phyloP scores from a whole-genome alignment of 2,113 vertebrate genomes.

The Promerops cafer region DNA sequence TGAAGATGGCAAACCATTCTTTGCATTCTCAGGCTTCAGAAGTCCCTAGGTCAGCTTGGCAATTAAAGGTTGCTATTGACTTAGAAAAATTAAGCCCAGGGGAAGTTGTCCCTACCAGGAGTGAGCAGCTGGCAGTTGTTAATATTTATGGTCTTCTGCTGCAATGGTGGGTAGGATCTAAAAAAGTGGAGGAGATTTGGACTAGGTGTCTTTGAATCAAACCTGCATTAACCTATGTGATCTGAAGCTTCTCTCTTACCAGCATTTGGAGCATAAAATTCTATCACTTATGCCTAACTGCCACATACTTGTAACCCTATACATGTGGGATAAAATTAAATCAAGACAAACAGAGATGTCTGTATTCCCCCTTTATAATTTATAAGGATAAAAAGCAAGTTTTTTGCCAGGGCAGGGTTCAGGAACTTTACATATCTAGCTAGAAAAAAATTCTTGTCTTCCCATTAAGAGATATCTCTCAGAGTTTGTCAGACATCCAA shows the following conservation, averaged over 20 bases:
- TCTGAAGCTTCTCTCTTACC: slow-evolving; percentile 49
- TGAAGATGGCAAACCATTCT: background rate
- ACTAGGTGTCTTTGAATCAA: slow-evolving; percentile 48
- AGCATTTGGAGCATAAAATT: slow-evolving; percentile 69
- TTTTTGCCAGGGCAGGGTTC: background rate
- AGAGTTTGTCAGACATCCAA: slow-evolving; percentile 30
- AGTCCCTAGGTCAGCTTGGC: background rate
- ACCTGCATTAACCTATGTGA: slow-evolving; percentile 32
- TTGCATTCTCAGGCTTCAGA: background rate
- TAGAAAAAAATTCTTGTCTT: background rate
- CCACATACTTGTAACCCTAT: slow-evolving; percentile 44
- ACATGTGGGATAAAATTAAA: slow-evolving; percentile 48
- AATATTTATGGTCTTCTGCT: slow-evolving; percentile 31
- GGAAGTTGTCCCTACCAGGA: background rate
- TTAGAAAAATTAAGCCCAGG: background rate
- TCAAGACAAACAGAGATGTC: background rate
- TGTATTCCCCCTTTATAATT: background rate
- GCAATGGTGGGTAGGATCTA: background rate
- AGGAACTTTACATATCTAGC: background rate
- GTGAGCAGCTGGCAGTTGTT: background rate
- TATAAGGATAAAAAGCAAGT: background rate
- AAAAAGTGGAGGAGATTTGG: background rate
- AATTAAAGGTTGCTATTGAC: background rate
- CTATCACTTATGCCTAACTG: slow-evolving; percentile 61
- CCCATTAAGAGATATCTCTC: background rate